These are phyloP conservation scores for Gortyna flavago DNA, from an alignment of 2,888 invertebrate species.

Conservation along the genomic window DNA sequence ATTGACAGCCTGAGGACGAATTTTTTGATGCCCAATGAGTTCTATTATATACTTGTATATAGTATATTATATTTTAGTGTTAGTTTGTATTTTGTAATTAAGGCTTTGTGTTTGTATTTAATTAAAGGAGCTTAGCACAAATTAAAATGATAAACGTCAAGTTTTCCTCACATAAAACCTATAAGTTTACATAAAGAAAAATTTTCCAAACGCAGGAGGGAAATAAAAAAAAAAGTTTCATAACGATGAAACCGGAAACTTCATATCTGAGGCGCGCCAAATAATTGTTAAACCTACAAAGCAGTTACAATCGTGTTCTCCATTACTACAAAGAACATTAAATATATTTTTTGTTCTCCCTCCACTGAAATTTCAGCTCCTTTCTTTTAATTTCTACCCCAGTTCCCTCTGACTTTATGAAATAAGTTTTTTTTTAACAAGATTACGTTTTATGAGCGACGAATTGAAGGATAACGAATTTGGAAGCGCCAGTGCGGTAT, in stretches of 20 bases:
- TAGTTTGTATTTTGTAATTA: no score
- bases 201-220: neutral
- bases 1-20: neutral
- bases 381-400: constrained; percentile 83
- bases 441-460: constrained; percentile 87
- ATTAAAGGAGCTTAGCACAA: neutral
- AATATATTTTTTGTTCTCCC: constrained; percentile 68
- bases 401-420: constrained; percentile 81
- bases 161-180: constrained; percentile 43
- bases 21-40: neutral
- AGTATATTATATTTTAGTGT: no score
- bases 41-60: neutral
- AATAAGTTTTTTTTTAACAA: constrained; percentile 88
- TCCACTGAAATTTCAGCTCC: constrained; percentile 69
- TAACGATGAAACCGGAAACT: constrained; percentile 62
- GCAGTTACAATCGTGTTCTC: constrained; percentile 77
- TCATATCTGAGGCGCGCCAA: constrained; percentile 55
- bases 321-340: constrained; percentile 83
- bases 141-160: constrained; percentile 32
- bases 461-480: constrained; percentile 88
- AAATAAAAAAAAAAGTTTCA: constrained; percentile 64
- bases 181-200: constrained; percentile 47
- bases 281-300: constrained; percentile 80
- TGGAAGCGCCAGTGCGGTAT: constrained; percentile 71
- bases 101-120: neutral